Evolutionary conservation across 2,797 vertebrate genomes (phyloP).

Genomic region (Coracias cyanogaster): DNA sequence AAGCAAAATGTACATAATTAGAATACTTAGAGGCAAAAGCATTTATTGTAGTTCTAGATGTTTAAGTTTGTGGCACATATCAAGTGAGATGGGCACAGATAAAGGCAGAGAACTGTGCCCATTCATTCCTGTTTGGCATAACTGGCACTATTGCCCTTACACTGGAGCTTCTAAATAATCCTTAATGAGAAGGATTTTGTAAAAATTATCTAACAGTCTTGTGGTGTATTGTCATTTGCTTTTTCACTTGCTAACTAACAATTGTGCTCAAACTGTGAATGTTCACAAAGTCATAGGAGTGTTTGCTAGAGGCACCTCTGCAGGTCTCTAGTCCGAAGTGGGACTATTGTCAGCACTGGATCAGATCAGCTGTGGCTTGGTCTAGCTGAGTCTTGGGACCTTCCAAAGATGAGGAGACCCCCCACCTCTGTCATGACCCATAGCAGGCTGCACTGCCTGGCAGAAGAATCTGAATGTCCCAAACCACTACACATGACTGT

Average conservation of each 20-base stretch:
- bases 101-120: not conserved
- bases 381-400: not conserved
- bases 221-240: not conserved
- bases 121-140: not conserved
- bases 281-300: not conserved
- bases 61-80: not conserved
- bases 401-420: not conserved
- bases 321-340: accelerated
- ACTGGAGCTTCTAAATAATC: not conserved
- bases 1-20: not conserved
- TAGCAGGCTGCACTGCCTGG: not conserved
- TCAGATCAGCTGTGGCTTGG: not conserved
- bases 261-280: not conserved
- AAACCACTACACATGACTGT: accelerated
- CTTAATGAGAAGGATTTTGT: not conserved
- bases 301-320: not conserved
- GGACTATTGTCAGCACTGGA: not conserved
- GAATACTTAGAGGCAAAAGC: not conserved
- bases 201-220: not conserved
- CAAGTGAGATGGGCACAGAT: not conserved
- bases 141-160: not conserved
- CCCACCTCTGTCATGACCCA: not conserved
- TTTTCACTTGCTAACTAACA: not conserved
- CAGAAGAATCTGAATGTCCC: not conserved
- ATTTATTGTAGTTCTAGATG: not conserved